These are phyloP conservation scores for Tapirus terrestris DNA, from an alignment of 2,113 vertebrate genomes.

Conservation along the genomic window DNA sequence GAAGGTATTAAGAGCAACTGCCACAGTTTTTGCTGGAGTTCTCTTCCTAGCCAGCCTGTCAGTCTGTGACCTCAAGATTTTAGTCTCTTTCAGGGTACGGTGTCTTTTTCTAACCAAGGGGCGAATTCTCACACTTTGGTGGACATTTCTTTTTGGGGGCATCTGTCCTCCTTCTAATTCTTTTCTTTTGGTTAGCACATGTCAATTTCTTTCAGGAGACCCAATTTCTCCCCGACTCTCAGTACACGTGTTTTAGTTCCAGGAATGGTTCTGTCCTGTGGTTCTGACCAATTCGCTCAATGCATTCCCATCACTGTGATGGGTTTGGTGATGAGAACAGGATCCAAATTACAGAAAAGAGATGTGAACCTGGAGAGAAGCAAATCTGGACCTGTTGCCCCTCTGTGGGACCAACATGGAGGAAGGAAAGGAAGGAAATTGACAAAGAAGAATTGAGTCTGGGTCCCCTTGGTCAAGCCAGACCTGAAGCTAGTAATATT, in stretches of 20 bases:
- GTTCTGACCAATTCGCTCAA: neutral
- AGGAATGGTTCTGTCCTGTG: neutral
- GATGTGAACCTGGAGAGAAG: neutral
- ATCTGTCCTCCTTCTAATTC: neutral
- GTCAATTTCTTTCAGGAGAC: neutral
- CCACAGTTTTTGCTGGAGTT: neutral
- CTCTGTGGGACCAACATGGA: rapidly evolving
- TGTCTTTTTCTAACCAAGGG: neutral
- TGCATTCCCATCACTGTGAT: neutral
- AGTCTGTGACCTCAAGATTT: neutral
- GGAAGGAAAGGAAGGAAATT: neutral
- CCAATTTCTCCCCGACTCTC: neutral
- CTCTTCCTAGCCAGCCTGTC: neutral
- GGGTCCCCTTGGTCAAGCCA: neutral
- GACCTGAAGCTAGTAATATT: neutral
- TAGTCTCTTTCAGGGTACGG: neutral
- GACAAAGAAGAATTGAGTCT: neutral
- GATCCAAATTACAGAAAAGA: neutral
- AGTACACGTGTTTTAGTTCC: rapidly evolving
- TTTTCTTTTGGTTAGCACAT: neutral
- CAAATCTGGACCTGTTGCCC: neutral
- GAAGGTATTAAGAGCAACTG: neutral
- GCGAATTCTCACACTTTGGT: neutral
- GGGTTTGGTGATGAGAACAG: neutral
- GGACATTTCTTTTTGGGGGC: neutral